Evolutionary conservation across 2,797 vertebrate genomes (phyloP).

Genomic region (Galago senegalensis): DNA sequence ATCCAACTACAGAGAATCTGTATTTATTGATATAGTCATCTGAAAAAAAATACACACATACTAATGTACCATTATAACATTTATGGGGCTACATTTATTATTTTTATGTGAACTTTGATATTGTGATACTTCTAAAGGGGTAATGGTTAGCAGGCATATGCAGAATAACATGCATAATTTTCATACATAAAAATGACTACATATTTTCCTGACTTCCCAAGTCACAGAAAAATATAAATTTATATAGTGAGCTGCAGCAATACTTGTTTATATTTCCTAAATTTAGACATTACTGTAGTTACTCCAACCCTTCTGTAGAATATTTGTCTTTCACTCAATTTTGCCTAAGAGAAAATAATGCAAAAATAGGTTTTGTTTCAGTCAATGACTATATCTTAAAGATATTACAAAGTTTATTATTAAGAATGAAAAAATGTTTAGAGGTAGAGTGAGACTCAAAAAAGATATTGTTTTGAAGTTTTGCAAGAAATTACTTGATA

Average conservation of each 20-base stretch:
- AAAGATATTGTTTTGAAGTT: neutral
- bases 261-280: neutral
- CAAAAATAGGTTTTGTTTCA: constrained; percentile 30
- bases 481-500: neutral
- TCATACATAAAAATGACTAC: neutral
- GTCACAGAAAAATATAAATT: neutral
- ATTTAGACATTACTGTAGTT: neutral
- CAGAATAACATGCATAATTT: constrained; percentile 1
- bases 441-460: neutral
- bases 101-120: neutral
- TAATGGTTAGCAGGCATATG: constrained; percentile 19
- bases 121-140: neutral
- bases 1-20: neutral
- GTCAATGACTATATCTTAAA: neutral
- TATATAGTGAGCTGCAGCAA: neutral
- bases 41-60: neutral
- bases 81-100: constrained; percentile 65
- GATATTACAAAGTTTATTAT: neutral
- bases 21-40: neutral
- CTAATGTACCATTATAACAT: constrained; percentile 15
- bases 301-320: fast-evolving
- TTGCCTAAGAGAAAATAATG: neutral
- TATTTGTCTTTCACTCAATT: neutral
- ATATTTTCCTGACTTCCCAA: neutral
- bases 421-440: neutral